These are phyloP conservation scores for Macaria liturata DNA, from an alignment of 2,888 invertebrate species.

Conservation along the genomic window DNA sequence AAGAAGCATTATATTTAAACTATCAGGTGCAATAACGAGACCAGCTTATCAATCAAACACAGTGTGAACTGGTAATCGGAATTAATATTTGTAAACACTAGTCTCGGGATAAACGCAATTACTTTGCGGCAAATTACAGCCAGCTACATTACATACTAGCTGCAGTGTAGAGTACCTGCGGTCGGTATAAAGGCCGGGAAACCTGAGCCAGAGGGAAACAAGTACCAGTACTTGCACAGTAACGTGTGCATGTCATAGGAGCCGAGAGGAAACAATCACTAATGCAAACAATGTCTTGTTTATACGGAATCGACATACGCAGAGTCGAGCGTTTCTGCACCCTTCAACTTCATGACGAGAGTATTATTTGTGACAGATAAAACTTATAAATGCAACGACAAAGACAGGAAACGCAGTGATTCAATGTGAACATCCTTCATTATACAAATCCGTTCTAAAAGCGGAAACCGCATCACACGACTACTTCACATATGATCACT, in stretches of 20 bases:
- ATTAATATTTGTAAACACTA: slow-evolving; percentile 11
- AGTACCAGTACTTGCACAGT: slow-evolving; percentile 17
- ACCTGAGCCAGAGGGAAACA: slow-evolving; percentile 19
- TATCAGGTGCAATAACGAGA: slow-evolving; percentile 23
- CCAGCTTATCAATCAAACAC: slow-evolving; percentile 24
- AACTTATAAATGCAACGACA: slow-evolving; percentile 47
- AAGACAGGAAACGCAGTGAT: slow-evolving; percentile 60
- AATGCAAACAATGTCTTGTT: slow-evolving; percentile 18
- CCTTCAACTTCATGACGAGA: slow-evolving; percentile 10
- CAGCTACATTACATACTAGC: background rate
- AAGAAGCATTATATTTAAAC: slow-evolving; percentile 5
- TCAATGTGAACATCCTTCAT: slow-evolving; percentile 57
- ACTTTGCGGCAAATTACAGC: slow-evolving; percentile 13
- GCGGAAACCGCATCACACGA: slow-evolving; percentile 46
- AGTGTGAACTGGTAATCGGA: slow-evolving; percentile 14
- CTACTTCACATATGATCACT: slow-evolving; percentile 23
- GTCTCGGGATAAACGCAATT: slow-evolving; percentile 6
- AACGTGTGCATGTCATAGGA: slow-evolving; percentile 18
- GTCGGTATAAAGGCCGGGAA: slow-evolving; percentile 19
- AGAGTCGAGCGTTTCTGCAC: slow-evolving; percentile 18
- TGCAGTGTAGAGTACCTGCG: background rate
- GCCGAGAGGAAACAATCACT: slow-evolving; percentile 18
- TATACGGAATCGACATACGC: slow-evolving; percentile 15
- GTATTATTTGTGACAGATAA: slow-evolving; percentile 37
- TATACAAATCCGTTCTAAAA: slow-evolving; percentile 51